Base-by-base conservation (phyloP, 2,113 vertebrate species). In the Acanthochromis polyacanthus region DNA sequence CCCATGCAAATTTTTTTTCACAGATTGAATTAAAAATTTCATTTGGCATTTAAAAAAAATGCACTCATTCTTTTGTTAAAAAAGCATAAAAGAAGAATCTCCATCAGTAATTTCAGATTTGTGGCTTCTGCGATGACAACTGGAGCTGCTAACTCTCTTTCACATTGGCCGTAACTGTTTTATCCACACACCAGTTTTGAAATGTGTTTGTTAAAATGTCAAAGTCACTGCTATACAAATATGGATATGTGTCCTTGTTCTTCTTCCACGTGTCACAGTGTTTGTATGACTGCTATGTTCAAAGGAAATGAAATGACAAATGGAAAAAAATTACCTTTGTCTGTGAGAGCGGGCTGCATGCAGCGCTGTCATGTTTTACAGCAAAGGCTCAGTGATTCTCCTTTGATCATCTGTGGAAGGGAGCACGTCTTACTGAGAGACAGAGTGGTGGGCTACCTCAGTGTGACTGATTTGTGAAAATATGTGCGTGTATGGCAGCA, bases 381-480 rank as follows among this genome's bases (percentile, higher is more conserved):
- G 68, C 68, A 65, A 17, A 43, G 23, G 28, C 69, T 53, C 77
- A 3, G 23, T 40, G 60, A 53, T 53, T 28, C 45, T 43, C 10
- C 62, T 67, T 80, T 80, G 69, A 80, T 73, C 77, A 66, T 55
- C 69, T 58, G 36, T 32, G 45, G 30, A 62, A 64, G 52, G 22
- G 52, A 71, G 46, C 30, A 20, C n/a, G 46, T 71, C 58, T 40
- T 11, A 51, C 52, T 32, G 59, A 64, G 48, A 69, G 11, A 45
- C 75, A 38, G 40, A 50, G 75, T 48, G 50, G 22, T 69, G 64
- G 32, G 53, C 46, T 45, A 17, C 46, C 74, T 68, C 11, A 43
- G 22, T 36, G 22, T 22, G 38, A 19, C n/a, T 67, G 12, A 66
- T 48, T n/a, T 22, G 30, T 36, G 3, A n/a, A 12, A 38, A 10